phyloP scores from a whole-genome alignment of 1,140 invertebrate genomes.

The Asobara japonica region DNA sequence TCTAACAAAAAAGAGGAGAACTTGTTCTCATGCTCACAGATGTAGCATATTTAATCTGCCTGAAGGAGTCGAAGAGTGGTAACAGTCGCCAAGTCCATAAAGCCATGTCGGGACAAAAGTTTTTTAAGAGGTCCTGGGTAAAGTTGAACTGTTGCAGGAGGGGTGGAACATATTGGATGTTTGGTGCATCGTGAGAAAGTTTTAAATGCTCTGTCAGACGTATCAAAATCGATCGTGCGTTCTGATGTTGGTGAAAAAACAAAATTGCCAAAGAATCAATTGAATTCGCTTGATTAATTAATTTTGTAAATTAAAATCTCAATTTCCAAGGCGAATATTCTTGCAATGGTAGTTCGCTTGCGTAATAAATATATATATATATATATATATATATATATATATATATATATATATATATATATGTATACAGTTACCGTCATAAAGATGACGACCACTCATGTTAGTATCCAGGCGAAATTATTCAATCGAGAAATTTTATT shows the following conservation, averaged over 20 bases:
- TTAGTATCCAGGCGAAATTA: not conserved
- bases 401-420: no score
- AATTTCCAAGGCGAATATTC: no score
- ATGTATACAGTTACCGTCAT: no score
- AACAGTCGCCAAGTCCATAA: not conserved
- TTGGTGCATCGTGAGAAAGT: conserved; percentile 10
- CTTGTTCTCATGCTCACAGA: not conserved
- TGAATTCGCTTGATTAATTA: conserved; percentile 56
- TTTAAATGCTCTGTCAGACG: not conserved
- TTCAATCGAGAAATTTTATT: not conserved
- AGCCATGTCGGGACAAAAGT: conserved; percentile 5
- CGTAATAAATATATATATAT: no score
- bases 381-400: no score
- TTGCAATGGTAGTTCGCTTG: no score
- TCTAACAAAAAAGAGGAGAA: not conserved
- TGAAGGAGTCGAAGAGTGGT: not conserved
- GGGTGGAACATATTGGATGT: not conserved
- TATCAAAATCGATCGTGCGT: conserved; percentile 18
- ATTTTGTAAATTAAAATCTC: conserved; percentile 39
- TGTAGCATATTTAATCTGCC: not conserved
- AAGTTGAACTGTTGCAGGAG: no score
- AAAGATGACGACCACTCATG: not conserved
- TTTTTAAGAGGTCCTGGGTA: conserved; percentile 8
- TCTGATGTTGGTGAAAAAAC: not conserved
- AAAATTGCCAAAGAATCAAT: conserved; percentile 19